Evolutionary conservation across 2,888 invertebrate species (phyloP), one percentile per base, ranked within the genome.

Genomic region (Brenthis ino): DNA sequence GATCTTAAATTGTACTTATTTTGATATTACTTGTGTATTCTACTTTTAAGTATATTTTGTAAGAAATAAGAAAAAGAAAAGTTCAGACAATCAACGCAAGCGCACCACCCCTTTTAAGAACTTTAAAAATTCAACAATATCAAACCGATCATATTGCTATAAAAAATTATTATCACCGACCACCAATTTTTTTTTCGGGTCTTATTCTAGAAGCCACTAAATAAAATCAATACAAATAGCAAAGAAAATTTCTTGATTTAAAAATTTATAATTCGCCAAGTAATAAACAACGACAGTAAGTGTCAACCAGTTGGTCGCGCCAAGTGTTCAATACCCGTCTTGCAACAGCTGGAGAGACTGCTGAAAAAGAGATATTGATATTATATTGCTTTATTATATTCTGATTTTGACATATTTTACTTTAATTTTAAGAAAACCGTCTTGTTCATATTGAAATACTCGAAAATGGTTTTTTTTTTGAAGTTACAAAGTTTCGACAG

Each of bases 311-410:
- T 57, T 61, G 70, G 61, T 63, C 69, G 61, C 56, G 43, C 53
- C 66, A 14, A 58, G 51, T 67, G 67, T 67, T 56, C 67, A 63
- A 67, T 67, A 67, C 67, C 67, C 67, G 67, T 70, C 58, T 33
- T 48, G 64, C 55, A 60, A 58, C 71, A 69, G 64, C 71, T 71
- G 71, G 43, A 55, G 47, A 48, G 54, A 60, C 28, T 56, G 65
- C 65, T 66, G 68, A 65, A 71, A 66, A 69, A 64, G 64, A 69
- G 50, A 71, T 64, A 67, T 67, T 50, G 60, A 64, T 67, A 67
- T 67, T 67, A 67, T 50, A 67, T 67, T 63, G 61, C 67, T 56
- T 61, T 67, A 56, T 56, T 61, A 63, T 63, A 67, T 63, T 60
- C 54, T 12, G 33, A 55, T 60, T 33, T 48, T 48, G 33, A 66